These are phyloP conservation scores for Cheirogaleus major DNA, from an alignment of 2,797 vertebrate species.

Conservation along the genomic window DNA sequence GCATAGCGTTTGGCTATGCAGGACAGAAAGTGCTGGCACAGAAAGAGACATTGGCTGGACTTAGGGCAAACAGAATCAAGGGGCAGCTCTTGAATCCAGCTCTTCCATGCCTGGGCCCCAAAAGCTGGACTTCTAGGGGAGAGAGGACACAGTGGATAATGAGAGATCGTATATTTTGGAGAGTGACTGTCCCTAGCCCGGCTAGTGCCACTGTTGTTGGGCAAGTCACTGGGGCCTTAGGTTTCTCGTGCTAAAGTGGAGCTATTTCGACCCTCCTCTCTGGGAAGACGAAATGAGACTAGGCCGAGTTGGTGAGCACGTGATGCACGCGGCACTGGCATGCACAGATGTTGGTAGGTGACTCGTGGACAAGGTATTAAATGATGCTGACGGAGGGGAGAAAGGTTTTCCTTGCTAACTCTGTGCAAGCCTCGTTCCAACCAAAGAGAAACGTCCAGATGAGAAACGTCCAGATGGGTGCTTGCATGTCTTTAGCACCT, in stretches of 20 bases:
- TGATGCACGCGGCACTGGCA: fast-evolving
- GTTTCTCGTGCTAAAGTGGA: not conserved
- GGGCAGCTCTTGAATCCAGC: not conserved
- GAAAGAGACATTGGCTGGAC: not conserved
- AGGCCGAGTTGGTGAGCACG: not conserved
- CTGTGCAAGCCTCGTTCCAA: not conserved
- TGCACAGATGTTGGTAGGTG: not conserved
- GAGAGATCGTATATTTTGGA: not conserved
- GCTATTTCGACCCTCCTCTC: not conserved
- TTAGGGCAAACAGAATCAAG: not conserved
- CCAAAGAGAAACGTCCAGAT: not conserved
- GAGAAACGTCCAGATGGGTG: not conserved
- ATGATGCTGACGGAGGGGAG: fast-evolving
- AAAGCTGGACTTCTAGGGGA: not conserved
- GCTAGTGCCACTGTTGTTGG: not conserved
- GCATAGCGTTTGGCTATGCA: not conserved
- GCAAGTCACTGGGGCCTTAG: not conserved
- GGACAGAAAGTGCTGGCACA: not conserved
- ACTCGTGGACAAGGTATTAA: fast-evolving
- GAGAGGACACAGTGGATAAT: not conserved
- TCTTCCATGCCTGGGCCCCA: not conserved
- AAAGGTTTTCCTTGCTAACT: not conserved
- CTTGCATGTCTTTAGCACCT: not conserved
- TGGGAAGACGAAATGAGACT: not conserved
- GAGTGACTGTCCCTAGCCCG: not conserved